Conservation (phyloP, 2,888 invertebrate genomes). For the Eulithis testata region DNA sequence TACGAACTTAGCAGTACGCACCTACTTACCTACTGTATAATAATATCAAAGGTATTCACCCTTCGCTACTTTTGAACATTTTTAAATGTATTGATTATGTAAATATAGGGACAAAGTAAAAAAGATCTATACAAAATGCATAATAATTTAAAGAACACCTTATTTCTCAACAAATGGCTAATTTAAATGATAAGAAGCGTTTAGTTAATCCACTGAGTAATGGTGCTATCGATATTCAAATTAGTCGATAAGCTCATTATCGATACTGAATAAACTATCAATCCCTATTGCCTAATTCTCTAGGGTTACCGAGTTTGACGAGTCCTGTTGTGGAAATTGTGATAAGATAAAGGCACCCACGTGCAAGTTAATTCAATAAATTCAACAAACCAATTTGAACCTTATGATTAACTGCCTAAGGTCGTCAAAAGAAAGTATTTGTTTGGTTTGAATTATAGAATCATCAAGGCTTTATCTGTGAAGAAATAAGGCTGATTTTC, state of each 20-base stretch:
- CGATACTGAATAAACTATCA: constrained; percentile 52
- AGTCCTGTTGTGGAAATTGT: constrained; percentile 32
- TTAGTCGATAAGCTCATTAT: constrained; percentile 49
- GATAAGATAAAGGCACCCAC: constrained; percentile 64
- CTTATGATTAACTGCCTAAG: constrained; percentile 1
- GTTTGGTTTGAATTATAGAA: not conserved
- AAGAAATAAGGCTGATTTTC: constrained; percentile 17
- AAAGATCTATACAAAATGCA: constrained; percentile 36
- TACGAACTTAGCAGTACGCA: not conserved
- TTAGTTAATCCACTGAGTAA: constrained; percentile 34
- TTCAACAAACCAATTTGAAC: constrained; percentile 17
- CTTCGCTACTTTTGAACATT: not conserved
- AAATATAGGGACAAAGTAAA: constrained; percentile 2
- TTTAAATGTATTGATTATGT: not conserved
- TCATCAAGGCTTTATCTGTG: constrained; percentile 1
- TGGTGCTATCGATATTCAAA: constrained; percentile 41
- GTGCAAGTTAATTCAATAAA: constrained; percentile 55
- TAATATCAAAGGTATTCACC: not conserved
- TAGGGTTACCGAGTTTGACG: constrained; percentile 41
- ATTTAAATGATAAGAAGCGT: constrained; percentile 34
- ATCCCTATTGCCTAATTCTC: constrained; percentile 63
- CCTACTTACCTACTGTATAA: not conserved
- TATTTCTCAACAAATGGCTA: constrained; percentile 28
- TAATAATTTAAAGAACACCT: constrained; percentile 26
- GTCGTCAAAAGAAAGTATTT: not conserved